A percentile compares a stretch with the other conserved stretches of the same genome.
These are phyloP conservation scores for Pandion haliaetus DNA, from an alignment of 2,113 vertebrate species.

Conservation along the genomic window DNA sequence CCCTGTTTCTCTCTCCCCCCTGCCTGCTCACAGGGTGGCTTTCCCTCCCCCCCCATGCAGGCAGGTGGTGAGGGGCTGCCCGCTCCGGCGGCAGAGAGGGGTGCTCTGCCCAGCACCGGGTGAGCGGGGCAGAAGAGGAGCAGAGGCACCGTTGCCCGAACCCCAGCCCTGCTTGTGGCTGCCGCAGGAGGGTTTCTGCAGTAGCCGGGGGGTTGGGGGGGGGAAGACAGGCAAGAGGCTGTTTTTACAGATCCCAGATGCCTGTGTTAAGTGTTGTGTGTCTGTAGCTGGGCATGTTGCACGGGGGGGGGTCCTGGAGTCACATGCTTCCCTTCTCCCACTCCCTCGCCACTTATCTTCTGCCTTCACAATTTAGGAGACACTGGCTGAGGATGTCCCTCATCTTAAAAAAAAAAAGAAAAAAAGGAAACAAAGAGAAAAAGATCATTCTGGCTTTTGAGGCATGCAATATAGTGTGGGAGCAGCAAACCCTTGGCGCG, in stretches of 20 bases:
- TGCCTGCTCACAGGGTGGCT: background rate
- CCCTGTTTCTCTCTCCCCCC: background rate
- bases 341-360: rapidly evolving
- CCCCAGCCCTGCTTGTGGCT: background rate
- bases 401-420: background rate
- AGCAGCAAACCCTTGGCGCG: background rate
- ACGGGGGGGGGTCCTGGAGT: background rate
- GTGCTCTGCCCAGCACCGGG: background rate
- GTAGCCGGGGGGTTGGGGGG: background rate
- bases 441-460: background rate
- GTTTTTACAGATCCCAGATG: background rate
- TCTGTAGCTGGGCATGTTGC: background rate
- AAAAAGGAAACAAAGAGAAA: rapidly evolving
- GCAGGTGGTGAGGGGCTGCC: background rate
- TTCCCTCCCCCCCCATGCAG: background rate
- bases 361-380: background rate
- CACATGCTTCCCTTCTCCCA: rapidly evolving
- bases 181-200: background rate
- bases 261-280: background rate
- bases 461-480: background rate
- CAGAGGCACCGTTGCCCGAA: background rate
- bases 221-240: background rate
- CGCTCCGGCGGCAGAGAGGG: background rate
- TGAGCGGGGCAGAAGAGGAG: background rate
- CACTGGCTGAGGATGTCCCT: background rate